phyloP scores from a whole-genome alignment of 2,113 vertebrate genomes.

The Brachyhypopomus occidentalis region DNA sequence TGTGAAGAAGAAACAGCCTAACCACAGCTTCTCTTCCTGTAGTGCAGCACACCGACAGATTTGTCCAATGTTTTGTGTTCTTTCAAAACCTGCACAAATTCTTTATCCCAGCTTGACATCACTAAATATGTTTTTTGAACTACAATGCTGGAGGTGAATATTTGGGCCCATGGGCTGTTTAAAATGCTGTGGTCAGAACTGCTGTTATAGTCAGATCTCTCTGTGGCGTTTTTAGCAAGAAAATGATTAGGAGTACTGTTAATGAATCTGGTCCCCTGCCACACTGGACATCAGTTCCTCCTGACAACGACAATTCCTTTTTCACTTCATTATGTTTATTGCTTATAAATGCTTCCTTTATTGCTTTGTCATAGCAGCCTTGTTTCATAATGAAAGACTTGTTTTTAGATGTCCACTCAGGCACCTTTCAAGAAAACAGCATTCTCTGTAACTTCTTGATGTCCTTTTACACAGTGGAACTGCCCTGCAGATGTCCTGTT shows the following conservation, averaged over 20 bases:
- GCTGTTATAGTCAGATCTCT: neutral
- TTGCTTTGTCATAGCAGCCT: slow-evolving; percentile 1
- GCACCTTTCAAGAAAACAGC: slow-evolving; percentile 7
- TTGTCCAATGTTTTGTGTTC: neutral
- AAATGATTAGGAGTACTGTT: neutral
- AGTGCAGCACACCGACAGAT: slow-evolving; percentile 19
- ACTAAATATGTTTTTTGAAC: too few relatives aligned
- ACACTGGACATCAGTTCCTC: neutral
- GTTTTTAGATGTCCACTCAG: slow-evolving; percentile 33
- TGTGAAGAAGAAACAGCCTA: slow-evolving; percentile 60
- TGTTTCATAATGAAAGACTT: slow-evolving; percentile 15
- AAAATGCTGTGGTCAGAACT: neutral
- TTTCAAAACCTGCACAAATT: neutral
- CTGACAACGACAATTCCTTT: neutral
- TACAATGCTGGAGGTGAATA: too few relatives aligned
- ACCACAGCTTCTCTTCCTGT: slow-evolving; percentile 56
- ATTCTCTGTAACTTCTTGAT: neutral
- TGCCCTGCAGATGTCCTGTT: slow-evolving; percentile 1
- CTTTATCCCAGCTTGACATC: too few relatives aligned
- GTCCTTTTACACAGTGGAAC: neutral
- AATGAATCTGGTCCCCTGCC: neutral
- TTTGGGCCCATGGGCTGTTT: neutral
- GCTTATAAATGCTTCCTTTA: slow-evolving; percentile 3
- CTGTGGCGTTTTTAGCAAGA: neutral
- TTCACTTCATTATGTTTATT: neutral